A percentile compares a stretch with the other conserved stretches of the same genome.
These are phyloP conservation scores for Synanthedon formicaeformis DNA, from an alignment of 2,888 invertebrate species.

Conservation along the genomic window DNA sequence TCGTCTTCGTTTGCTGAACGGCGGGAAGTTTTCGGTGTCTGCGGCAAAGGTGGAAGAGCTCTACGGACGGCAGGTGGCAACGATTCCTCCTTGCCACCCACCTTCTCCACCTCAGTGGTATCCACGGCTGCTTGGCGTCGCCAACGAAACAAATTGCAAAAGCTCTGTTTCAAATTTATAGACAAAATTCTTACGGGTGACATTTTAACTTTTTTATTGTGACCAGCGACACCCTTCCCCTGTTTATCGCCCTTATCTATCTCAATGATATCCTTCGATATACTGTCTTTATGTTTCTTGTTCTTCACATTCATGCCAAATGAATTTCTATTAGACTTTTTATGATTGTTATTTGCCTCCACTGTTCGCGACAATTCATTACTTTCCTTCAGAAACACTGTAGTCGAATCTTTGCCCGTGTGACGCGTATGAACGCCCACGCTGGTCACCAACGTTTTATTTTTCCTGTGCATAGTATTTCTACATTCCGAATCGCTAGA, in stretches of 20 bases:
- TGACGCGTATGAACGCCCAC: conserved; percentile 44
- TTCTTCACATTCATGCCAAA: conserved; percentile 73
- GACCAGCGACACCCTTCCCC: conserved; percentile 22
- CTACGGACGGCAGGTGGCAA: conserved; percentile 53
- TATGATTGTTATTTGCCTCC: conserved; percentile 61
- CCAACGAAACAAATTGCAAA: conserved; percentile 87
- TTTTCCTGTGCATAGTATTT: conserved; percentile 59
- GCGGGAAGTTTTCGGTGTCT: conserved; percentile 29
- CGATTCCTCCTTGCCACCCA: conserved; percentile 27
- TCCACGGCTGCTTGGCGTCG: conserved; percentile 35
- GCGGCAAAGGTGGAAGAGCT: conserved; percentile 59
- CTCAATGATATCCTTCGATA: conserved; percentile 37
- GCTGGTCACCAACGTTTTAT: conserved; percentile 55
- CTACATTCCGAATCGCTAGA: conserved; percentile 75
- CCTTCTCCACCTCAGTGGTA: conserved; percentile 33
- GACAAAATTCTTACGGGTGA: conserved; percentile 76
- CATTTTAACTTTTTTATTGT: conserved; percentile 69
- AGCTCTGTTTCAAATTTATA: conserved; percentile 82
- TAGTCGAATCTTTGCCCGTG: conserved; percentile 37
- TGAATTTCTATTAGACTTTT: conserved; percentile 64
- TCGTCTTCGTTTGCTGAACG: conserved; percentile 50
- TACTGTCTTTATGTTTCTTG: conserved; percentile 67
- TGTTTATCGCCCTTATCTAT: conserved; percentile 56
- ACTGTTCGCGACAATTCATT: conserved; percentile 34
- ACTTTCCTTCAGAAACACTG: conserved; percentile 43